Percentiles rank a stretch among this genome's conserved stretches.
Evolutionary conservation across 2,888 invertebrate species (phyloP).

Genomic region (Drosophila mercatorum): DNA sequence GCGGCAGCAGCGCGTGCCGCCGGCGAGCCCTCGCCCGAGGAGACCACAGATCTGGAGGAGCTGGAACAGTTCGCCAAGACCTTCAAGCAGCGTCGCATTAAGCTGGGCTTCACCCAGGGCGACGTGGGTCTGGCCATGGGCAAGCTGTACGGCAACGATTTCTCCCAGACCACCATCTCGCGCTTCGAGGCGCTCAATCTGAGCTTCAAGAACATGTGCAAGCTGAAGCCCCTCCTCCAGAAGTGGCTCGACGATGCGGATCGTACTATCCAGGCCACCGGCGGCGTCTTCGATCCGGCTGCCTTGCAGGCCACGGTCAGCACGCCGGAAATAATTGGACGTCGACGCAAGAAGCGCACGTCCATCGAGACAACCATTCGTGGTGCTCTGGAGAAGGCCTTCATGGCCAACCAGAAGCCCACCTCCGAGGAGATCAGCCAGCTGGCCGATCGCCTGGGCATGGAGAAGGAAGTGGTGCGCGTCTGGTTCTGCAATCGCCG

Average conservation of each 20-base stretch:
- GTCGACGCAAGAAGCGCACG: slow-evolving; percentile 97
- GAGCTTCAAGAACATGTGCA: slow-evolving; percentile 99
- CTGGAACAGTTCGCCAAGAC: slow-evolving; percentile 99
- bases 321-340: slow-evolving; percentile 95
- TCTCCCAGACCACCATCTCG: slow-evolving; percentile 99
- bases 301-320: slow-evolving; percentile 90
- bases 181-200: slow-evolving; percentile 99
- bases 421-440: slow-evolving; percentile 98
- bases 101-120: slow-evolving; percentile 99
- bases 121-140: slow-evolving; percentile 99
- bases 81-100: slow-evolving; percentile 98
- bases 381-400: slow-evolving; percentile 97
- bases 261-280: slow-evolving; percentile 90
- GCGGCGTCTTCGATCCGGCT: slow-evolving; percentile 85
- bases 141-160: slow-evolving; percentile 98
- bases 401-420: slow-evolving; percentile 97
- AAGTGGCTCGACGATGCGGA: slow-evolving; percentile 99
- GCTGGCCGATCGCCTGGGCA: slow-evolving; percentile 95
- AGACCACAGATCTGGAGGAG: slow-evolving; percentile 98
- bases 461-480: slow-evolving; percentile 98
- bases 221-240: slow-evolving; percentile 97
- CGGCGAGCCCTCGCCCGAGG: slow-evolving; percentile 94
- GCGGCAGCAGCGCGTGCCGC: slow-evolving; percentile 86
- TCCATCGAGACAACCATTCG: slow-evolving; percentile 97
- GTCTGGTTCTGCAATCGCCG: slow-evolving; percentile 98